A percentile compares a stretch with the other conserved stretches of the same genome.
Evolutionary conservation across 2,113 vertebrate species (phyloP).

Genomic region (Uria lomvia): DNA sequence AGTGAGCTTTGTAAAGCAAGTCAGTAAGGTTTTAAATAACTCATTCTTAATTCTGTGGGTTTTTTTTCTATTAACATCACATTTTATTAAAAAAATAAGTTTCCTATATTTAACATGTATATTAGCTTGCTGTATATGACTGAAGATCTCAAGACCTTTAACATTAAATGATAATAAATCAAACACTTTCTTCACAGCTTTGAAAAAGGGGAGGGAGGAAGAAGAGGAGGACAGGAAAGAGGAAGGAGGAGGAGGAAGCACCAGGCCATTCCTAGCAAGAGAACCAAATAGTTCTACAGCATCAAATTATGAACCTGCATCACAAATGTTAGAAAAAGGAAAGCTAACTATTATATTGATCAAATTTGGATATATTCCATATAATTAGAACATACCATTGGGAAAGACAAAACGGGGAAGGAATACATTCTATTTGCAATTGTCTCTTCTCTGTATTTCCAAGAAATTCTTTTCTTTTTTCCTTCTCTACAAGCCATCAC

Average conservation of each 20-base stretch:
- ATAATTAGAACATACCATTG: background rate
- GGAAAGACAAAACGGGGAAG: background rate
- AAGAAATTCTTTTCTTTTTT: background rate
- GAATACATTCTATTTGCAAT: background rate
- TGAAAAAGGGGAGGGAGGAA: background rate
- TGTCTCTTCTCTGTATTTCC: background rate
- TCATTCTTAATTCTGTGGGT: slow-evolving; percentile 41
- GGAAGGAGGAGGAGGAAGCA: slow-evolving; percentile 37
- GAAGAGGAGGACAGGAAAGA: background rate
- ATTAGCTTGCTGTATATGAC: slow-evolving; percentile 42
- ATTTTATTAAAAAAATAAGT: slow-evolving; percentile 70
- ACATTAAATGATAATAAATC: slow-evolving; percentile 58
- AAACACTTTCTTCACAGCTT: slow-evolving; percentile 62
- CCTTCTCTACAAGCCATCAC: background rate
- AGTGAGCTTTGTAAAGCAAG: background rate
- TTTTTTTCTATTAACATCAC: slow-evolving; percentile 40
- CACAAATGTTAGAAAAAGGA: slow-evolving; percentile 4
- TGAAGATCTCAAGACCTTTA: slow-evolving; percentile 45
- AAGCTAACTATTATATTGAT: background rate
- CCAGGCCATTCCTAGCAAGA: slow-evolving; percentile 44
- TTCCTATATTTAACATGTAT: slow-evolving; percentile 60
- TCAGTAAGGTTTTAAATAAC: slow-evolving; percentile 41
- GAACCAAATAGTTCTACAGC: slow-evolving; percentile 28
- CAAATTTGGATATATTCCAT: background rate
- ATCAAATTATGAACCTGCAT: slow-evolving; percentile 18